phyloP scores from a whole-genome alignment of 2,113 vertebrate genomes.

The Oreochromis spilurus region DNA sequence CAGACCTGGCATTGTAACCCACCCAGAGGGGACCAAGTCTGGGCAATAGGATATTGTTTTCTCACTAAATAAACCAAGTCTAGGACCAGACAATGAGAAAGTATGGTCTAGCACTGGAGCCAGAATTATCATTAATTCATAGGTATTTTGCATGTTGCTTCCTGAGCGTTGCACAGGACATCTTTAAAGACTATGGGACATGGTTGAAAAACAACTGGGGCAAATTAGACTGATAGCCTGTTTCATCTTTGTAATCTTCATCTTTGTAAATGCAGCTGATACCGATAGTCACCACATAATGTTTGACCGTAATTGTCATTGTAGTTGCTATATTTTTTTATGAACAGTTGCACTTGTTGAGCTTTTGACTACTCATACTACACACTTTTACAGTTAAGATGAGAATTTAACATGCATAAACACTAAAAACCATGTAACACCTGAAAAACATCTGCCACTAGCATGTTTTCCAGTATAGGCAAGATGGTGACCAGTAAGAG shows the following conservation, averaged over 20 bases:
- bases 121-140: neutral
- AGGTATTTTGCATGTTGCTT: neutral
- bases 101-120: neutral
- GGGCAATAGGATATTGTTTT: neutral
- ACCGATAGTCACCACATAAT: neutral
- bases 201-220: neutral
- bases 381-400: neutral
- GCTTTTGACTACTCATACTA: neutral
- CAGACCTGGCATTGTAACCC: conserved; percentile 44
- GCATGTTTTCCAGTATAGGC: neutral
- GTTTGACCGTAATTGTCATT: neutral
- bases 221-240: neutral
- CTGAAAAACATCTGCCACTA: neutral
- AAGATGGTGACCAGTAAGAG: neutral
- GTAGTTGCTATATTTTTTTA: neutral
- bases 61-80: neutral
- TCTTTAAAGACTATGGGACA: neutral
- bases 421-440: neutral
- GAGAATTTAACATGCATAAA: neutral
- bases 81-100: neutral
- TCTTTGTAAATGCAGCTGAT: neutral
- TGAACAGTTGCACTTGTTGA: neutral
- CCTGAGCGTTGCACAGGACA: neutral
- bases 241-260: neutral
- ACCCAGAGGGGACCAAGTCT: neutral